A percentile compares a stretch with the other conserved stretches of the same genome.
Evolutionary conservation across 2,113 vertebrate species (phyloP).

Genomic region (Cryptotis parvus): DNA sequence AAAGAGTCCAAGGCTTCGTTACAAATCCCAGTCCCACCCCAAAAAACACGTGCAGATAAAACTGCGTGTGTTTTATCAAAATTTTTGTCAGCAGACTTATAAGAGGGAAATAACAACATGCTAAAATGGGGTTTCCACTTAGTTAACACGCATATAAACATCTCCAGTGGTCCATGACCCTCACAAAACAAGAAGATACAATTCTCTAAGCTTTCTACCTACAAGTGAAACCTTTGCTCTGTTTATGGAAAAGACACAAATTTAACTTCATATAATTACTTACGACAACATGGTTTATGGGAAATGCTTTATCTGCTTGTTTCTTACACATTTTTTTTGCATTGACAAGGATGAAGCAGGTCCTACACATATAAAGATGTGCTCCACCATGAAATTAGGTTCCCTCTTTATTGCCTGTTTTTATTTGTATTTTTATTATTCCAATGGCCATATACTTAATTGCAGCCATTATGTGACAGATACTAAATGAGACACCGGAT

Average conservation of each 20-base stretch:
- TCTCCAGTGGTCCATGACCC: neutral
- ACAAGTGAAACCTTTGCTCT: neutral
- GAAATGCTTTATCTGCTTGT: neutral
- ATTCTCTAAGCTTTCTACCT: neutral
- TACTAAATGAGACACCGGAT: neutral
- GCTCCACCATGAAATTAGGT: too few relatives aligned
- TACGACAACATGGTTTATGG: neutral
- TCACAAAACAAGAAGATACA: neutral
- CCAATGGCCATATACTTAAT: neutral
- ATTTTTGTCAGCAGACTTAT: neutral
- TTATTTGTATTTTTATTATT: neutral
- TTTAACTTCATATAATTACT: too few relatives aligned
- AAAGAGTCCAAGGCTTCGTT: neutral
- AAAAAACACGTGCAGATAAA: neutral
- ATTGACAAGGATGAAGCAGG: too few relatives aligned
- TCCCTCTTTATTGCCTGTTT: too few relatives aligned
- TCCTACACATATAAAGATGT: too few relatives aligned
- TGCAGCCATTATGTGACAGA: neutral
- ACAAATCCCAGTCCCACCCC: neutral
- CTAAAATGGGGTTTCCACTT: neutral
- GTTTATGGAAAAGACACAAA: neutral
- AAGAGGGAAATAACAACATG: neutral
- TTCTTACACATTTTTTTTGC: neutral
- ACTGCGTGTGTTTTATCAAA: neutral
- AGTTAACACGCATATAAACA: neutral